Conservation (phyloP, 2,888 invertebrate genomes). For the Spodoptera exigua region DNA sequence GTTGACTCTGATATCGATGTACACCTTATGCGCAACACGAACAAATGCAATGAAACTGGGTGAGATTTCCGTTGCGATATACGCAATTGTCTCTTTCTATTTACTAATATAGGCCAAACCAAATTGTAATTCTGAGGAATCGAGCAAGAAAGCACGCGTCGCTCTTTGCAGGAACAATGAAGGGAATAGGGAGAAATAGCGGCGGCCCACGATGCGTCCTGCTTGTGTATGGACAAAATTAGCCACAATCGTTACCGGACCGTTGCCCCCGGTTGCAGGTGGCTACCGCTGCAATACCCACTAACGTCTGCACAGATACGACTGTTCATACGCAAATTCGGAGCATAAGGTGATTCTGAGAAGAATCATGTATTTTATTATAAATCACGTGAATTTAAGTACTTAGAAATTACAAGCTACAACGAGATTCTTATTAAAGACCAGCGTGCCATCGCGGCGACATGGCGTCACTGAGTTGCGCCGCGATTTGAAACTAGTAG, state of each 20-base stretch:
- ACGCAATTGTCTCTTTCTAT: slow-evolving; percentile 38
- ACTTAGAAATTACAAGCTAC: too few relatives aligned
- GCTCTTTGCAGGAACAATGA: slow-evolving; percentile 47
- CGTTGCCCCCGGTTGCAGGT: slow-evolving; percentile 70
- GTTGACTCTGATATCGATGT: not conserved
- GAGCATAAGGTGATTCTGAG: not conserved
- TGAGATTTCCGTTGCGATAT: slow-evolving; percentile 20
- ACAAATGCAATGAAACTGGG: slow-evolving; percentile 3
- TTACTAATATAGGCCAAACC: slow-evolving; percentile 47
- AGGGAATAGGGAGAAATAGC: slow-evolving; percentile 56
- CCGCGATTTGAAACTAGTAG: too few relatives aligned
- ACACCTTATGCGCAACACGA: slow-evolving; percentile 15
- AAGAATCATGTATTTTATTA: too few relatives aligned
- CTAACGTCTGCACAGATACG: slow-evolving; percentile 40
- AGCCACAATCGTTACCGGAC: slow-evolving; percentile 71
- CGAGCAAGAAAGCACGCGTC: slow-evolving; percentile 26
- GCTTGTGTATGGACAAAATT: slow-evolving; percentile 65
- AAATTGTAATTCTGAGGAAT: slow-evolving; percentile 42
- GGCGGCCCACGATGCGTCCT: slow-evolving; percentile 28
- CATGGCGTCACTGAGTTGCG: too few relatives aligned
- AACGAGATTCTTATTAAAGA: too few relatives aligned
- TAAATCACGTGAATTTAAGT: too few relatives aligned
- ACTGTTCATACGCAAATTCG: slow-evolving; percentile 20
- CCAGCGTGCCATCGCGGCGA: too few relatives aligned
- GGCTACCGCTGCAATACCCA: slow-evolving; percentile 42